A percentile compares a stretch with the other conserved stretches of the same genome.
These are phyloP conservation scores for Blennius ocellaris DNA, from an alignment of 2,113 vertebrate genomes.

Conservation along the genomic window DNA sequence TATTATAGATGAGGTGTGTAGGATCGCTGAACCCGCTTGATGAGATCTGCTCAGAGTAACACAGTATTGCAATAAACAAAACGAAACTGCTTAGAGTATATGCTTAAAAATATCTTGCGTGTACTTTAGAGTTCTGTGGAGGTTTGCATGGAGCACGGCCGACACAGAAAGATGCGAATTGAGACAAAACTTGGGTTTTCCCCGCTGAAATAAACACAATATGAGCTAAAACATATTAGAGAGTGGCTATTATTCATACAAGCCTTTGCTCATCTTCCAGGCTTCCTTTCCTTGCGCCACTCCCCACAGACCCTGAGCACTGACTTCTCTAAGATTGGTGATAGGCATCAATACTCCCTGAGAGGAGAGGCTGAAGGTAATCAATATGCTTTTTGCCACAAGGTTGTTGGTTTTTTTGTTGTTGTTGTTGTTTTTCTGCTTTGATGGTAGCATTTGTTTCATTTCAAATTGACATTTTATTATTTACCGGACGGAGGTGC, in stretches of 20 bases:
- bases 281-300: neutral
- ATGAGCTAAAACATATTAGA: neutral
- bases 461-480: conserved; percentile 6
- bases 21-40: neutral
- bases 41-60: neutral
- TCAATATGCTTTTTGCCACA: conserved; percentile 43
- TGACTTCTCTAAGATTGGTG: conserved; percentile 17
- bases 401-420: conserved; percentile 14
- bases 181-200: neutral
- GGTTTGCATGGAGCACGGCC: neutral
- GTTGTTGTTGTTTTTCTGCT: neutral
- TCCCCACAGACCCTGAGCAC: neutral
- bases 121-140: neutral
- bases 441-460: neutral
- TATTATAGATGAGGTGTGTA: conserved; percentile 4
- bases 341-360: conserved; percentile 47
- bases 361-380: conserved; percentile 33
- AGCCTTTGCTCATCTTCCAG: conserved; percentile 4
- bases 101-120: neutral
- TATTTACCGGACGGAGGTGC: neutral
- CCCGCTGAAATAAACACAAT: neutral
- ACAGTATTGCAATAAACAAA: neutral
- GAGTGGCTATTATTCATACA: conserved; percentile 5
- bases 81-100: neutral
- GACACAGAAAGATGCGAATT: neutral